phyloP scores from a whole-genome alignment of 2,888 invertebrate species.

The Desoria tigrina region DNA sequence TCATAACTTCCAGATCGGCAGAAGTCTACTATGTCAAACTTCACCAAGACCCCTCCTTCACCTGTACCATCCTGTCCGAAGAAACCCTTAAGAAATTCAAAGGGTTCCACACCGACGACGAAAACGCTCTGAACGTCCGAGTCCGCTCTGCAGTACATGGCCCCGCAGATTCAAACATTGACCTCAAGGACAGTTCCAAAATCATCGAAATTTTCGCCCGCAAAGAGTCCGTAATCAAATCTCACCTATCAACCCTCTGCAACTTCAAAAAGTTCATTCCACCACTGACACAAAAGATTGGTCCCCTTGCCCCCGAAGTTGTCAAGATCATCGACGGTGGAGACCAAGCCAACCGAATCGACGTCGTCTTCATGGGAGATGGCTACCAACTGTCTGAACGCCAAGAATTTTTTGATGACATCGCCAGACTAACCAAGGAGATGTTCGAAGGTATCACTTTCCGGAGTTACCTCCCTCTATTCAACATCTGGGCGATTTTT shows the following conservation, averaged over 20 bases:
- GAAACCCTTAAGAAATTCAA: slow-evolving; percentile 31
- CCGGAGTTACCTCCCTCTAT: slow-evolving; percentile 41
- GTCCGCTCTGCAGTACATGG: slow-evolving; percentile 17
- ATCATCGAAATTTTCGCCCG: slow-evolving; percentile 42
- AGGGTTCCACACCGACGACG: slow-evolving; percentile 31
- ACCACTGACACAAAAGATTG: slow-evolving; percentile 32
- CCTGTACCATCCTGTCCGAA: too few species aligned
- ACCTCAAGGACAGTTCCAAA: slow-evolving; percentile 26
- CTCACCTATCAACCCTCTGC: slow-evolving; percentile 35
- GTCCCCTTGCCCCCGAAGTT: slow-evolving; percentile 35
- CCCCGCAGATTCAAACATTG: slow-evolving; percentile 23
- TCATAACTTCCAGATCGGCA: too few species aligned
- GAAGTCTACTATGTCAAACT: slow-evolving; percentile 33
- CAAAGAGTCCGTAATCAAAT: slow-evolving; percentile 12
- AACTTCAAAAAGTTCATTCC: slow-evolving; percentile 8
- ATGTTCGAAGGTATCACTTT: slow-evolving; percentile 50
- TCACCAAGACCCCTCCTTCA: slow-evolving; percentile 27
- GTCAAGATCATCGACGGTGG: slow-evolving; percentile 46
- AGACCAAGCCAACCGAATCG: slow-evolving; percentile 42
- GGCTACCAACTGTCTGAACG: slow-evolving; percentile 35
- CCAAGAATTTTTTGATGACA: slow-evolving; percentile 36
- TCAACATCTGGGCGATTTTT: slow-evolving; percentile 51
- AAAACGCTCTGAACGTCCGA: slow-evolving; percentile 31
- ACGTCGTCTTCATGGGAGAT: slow-evolving; percentile 52
- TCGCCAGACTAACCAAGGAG: slow-evolving; percentile 34